Base-by-base conservation (phyloP, 2,113 vertebrate genomes). In the Proterorhinus semilunaris region DNA sequence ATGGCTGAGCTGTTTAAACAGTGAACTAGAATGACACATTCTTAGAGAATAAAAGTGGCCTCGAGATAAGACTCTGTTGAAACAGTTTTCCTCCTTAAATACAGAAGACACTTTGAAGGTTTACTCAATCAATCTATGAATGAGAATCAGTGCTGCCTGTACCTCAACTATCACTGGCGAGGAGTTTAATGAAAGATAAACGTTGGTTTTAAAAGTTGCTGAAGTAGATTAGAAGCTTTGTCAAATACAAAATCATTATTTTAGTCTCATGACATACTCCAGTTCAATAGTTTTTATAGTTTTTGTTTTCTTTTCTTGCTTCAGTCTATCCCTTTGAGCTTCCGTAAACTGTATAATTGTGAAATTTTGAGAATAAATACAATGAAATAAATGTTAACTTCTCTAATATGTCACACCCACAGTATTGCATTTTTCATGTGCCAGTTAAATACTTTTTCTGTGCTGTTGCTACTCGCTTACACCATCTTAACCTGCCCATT, bases 121-220 rank as follows among this genome's bases (percentile, higher is more conserved):
- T 87, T 82, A 66, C 68, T 65, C 52, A 66, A 71, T 64, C 75
- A 78, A 68, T 89, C 66, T 84, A 51, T 70, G 82, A 79, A 79
- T 78, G 70, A 79, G 68, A 81, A 75, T 50, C 72, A 59, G 42
- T 42, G 16, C 46, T 46, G 15, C 48, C 1, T 67, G 13, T 63
- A 81, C 69, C 47, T 71, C 65, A 45, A 53, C 71, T 51, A 59
- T 78, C 79, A 79, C 75, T 80, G 69, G 58, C 69, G 75, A 62
- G 5, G 48, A 68, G 42, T 74, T 82, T 81, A 83, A 90, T 86
- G 69, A 82, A 84, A 88, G 86, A 76, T 83, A 72, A 89, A 90
- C 83, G 72, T 88, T 86, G 84, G 79, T 36, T 76, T 83, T 59
- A 69, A 83, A 83, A 16, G 46, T 80, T 69, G 16, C 69, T n/a